These are phyloP conservation scores for Lysiphlebus fabarum DNA, from an alignment of 1,140 invertebrate genomes.

Conservation along the genomic window DNA sequence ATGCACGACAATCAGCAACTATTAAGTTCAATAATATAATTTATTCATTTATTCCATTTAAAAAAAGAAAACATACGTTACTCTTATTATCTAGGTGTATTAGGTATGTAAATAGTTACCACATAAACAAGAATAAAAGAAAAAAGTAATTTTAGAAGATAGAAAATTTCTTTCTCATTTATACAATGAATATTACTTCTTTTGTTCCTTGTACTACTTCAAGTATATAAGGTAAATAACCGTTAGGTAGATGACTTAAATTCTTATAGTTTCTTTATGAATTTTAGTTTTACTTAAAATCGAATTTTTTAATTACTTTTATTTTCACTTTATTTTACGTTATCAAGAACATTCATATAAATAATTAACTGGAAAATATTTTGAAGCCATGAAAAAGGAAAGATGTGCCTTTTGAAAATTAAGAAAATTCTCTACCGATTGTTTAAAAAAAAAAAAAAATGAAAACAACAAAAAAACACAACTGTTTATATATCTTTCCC, in stretches of 20 bases:
- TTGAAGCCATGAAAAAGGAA: background rate
- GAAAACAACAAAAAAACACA: slow-evolving; percentile 11
- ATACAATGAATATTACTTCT: slow-evolving; percentile 48
- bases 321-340: no score
- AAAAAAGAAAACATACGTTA: slow-evolving; percentile 28
- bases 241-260: no score
- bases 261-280: no score
- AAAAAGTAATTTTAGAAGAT: slow-evolving; percentile 39
- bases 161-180: slow-evolving; percentile 45
- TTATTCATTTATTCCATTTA: slow-evolving; percentile 39
- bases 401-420: slow-evolving; percentile 5
- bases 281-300: no score
- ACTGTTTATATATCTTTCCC: background rate
- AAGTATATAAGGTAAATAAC: no score
- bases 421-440: slow-evolving; percentile 1
- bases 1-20: slow-evolving; percentile 12
- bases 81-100: slow-evolving; percentile 23
- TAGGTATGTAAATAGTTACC: slow-evolving; percentile 46
- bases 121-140: slow-evolving; percentile 29
- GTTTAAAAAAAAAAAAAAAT: no score
- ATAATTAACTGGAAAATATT: background rate
- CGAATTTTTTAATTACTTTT: no score
- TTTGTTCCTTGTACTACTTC: slow-evolving; percentile 15
- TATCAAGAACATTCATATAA: no score
- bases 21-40: slow-evolving; percentile 1